Percentiles rank a stretch among this genome's conserved stretches.
Evolutionary conservation across 2,888 invertebrate genomes (phyloP).

Genomic region (Scrobipalpa atriplicella): DNA sequence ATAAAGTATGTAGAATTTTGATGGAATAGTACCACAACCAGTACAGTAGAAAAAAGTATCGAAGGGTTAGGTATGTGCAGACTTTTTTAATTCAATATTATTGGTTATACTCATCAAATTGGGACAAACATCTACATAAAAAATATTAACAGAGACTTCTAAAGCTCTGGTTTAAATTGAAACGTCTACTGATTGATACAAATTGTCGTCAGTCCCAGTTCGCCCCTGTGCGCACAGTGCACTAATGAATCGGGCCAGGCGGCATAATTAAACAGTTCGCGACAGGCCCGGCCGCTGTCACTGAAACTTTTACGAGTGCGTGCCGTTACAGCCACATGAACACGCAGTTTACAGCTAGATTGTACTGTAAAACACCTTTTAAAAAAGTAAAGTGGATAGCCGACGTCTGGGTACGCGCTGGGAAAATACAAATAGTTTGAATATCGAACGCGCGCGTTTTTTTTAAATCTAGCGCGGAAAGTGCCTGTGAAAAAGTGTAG

Average conservation of each 20-base stretch:
- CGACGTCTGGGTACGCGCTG: not conserved
- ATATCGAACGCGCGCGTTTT: not conserved
- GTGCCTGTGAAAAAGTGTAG: too few species aligned
- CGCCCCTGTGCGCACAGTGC: constrained; percentile 69
- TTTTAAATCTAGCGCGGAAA: not conserved
- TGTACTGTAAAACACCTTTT: not conserved
- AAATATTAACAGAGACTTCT: too few species aligned
- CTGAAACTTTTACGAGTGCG: constrained; percentile 53
- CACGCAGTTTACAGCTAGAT: not conserved
- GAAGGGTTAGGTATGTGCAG: too few species aligned
- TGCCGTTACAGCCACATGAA: not conserved
- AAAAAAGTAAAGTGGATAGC: not conserved
- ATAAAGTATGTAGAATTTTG: too few species aligned
- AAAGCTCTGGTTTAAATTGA: too few species aligned
- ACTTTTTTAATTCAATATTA: too few species aligned
- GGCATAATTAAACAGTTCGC: constrained; percentile 79
- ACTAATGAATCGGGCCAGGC: constrained; percentile 79
- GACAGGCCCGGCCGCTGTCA: constrained; percentile 63
- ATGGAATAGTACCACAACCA: too few species aligned
- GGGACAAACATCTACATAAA: too few species aligned
- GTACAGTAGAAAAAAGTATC: too few species aligned
- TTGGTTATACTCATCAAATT: too few species aligned
- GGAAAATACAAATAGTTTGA: not conserved
- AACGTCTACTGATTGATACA: not conserved
- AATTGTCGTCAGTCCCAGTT: not conserved